These are phyloP conservation scores for Zaprionus davidi DNA, from an alignment of 1,140 invertebrate genomes.

Conservation along the genomic window DNA sequence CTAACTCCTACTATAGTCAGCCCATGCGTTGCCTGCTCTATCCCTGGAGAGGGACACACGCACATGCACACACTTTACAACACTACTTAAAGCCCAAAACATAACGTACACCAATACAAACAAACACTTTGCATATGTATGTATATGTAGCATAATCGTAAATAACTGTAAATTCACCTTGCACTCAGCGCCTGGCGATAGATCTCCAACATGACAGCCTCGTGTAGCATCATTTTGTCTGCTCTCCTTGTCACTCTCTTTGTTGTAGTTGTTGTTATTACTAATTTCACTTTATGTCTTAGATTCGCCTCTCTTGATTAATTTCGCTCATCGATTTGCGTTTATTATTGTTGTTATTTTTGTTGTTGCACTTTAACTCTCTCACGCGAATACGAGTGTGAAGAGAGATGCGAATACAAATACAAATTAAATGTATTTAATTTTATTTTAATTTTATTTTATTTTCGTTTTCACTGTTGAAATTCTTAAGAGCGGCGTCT, in stretches of 20 bases:
- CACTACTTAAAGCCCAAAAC: neutral
- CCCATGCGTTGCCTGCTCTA: neutral
- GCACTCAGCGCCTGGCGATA: conserved; percentile 83
- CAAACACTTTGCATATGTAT: neutral
- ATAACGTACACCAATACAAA: neutral
- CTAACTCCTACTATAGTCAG: neutral
- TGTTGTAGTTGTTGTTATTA: conserved; percentile 17
- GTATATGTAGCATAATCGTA: neutral
- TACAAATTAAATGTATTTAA: conserved; percentile 56
- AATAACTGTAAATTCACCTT: conserved; percentile 71
- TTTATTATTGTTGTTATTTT: conserved; percentile 18
- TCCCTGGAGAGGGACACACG: neutral
- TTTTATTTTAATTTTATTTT: conserved; percentile 71
- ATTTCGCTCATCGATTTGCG: conserved; percentile 58
- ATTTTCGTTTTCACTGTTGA: conserved; percentile 58
- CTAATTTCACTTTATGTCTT: conserved; percentile 20
- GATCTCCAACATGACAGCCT: conserved; percentile 84
- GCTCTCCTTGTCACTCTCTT: conserved; percentile 36
- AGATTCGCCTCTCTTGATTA: conserved; percentile 35
- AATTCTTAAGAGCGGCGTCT: conserved; percentile 55
- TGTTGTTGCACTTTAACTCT: conserved; percentile 37
- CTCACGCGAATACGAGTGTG: neutral
- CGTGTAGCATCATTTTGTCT: conserved; percentile 84
- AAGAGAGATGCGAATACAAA: conserved; percentile 17
- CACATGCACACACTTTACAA: neutral